phyloP scores from a whole-genome alignment of 2,797 vertebrate genomes.

The Xiphorhynchus erythropygius region DNA sequence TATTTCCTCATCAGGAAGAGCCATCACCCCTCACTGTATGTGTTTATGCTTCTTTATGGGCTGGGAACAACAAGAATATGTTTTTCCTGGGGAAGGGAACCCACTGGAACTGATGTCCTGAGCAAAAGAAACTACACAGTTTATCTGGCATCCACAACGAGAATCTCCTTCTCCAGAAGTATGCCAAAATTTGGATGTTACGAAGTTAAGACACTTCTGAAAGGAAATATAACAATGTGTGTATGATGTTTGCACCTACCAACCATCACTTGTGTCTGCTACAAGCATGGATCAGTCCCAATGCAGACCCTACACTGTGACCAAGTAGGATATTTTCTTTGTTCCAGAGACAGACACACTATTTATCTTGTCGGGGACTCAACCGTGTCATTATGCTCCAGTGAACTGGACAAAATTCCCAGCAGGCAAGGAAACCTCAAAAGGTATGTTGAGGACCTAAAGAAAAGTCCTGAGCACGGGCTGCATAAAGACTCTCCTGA shows the following conservation, averaged over 20 bases:
- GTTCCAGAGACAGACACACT: background rate
- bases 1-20: background rate
- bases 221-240: background rate
- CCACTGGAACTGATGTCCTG: background rate
- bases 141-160: background rate
- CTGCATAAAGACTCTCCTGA: background rate
- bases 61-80: background rate
- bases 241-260: background rate
- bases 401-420: background rate
- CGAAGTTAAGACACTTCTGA: background rate
- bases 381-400: fast-evolving
- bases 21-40: fast-evolving
- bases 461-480: background rate
- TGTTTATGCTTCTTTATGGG: background rate
- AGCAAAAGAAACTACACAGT: background rate
- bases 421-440: background rate
- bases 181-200: background rate
- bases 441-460: background rate
- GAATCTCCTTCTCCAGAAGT: background rate
- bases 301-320: background rate
- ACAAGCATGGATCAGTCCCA: background rate
- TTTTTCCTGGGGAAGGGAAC: background rate
- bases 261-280: background rate
- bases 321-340: background rate
- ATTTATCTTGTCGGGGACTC: background rate